Base-by-base conservation (phyloP, 1,140 invertebrate species). In the Condylostylus longicornis region DNA sequence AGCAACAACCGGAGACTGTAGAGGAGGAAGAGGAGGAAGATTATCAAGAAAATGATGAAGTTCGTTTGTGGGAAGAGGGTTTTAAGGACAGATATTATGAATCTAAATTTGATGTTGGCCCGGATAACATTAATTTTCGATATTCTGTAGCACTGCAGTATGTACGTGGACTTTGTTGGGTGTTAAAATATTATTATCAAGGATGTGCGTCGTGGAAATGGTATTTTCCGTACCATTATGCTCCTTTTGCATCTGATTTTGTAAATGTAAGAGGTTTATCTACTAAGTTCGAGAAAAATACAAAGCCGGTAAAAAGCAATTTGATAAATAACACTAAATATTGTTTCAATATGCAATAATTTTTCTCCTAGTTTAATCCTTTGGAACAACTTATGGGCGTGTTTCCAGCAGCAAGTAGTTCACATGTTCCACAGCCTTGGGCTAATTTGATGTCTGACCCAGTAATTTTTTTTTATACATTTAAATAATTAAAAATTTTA, bases 201-300 rank as follows among this genome's bases (percentile, higher is more conserved):
- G 96, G 96, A 29, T 98, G 95, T 67, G 83, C 90, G 15, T 96
- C 90, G 3, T 99, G 96, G 96, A 89, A 95, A 62, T 99, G 96
- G 96, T 98, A 96, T 67, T 99, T 91, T 64, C 96, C 96, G 0
- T 98, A 94, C 62, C 95, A 99, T 65, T 99, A 98, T 71, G 95
- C 96, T 3, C 95, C 95, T n/a, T 99, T 99, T 69, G 95, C 96
- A 4, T 97, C 93, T 2, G 95, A 99, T 67, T 98, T 99, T 64
- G 71, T 89, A 17, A 88, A 96, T 54, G 85, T 98, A 25, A 74
- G 72, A 33, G 77, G 82, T 9, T 62, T 94, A 3, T 77, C 80
- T 29, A 86, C 84, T 1, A 70, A 80, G 50, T 98, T 98, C 66
- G 82, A 89, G 51, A 82, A 71, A 53, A 77, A 76, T 30, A 95